Conservation (phyloP, 2,797 vertebrate species). For the Benthosema pterotum region DNA sequence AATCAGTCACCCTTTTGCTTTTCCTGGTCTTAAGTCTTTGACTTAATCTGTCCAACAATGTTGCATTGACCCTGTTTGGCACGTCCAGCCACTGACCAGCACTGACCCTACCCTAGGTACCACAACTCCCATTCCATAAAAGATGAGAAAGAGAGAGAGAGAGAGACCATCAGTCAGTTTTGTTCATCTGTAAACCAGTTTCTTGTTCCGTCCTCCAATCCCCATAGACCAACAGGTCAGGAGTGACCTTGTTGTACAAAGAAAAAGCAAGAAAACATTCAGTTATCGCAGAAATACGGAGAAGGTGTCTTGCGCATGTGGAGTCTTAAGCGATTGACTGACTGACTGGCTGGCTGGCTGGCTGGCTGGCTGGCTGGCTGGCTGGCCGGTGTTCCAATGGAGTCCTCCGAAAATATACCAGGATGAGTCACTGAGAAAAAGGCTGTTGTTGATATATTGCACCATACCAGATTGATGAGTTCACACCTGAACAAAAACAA, state of each 20-base stretch:
- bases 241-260: constrained; percentile 21
- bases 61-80: constrained; percentile 30
- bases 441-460: constrained; percentile 73
- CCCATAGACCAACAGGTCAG: constrained; percentile 23
- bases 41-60: constrained; percentile 18
- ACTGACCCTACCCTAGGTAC: constrained; percentile 1
- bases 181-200: constrained; percentile 43
- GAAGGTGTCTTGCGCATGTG: constrained; percentile 38
- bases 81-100: constrained; percentile 6
- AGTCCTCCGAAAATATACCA: constrained; percentile 39
- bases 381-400: constrained; percentile 16
- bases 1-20: constrained; percentile 22
- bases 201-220: constrained; percentile 38
- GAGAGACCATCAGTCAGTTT: constrained; percentile 40
- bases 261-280: constrained; percentile 13
- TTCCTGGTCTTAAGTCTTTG: constrained; percentile 18
- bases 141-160: neutral
- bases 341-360: no score
- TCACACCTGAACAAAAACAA: constrained; percentile 37
- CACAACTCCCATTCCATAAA: constrained; percentile 19
- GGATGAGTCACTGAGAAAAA: constrained; percentile 39
- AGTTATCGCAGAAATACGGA: constrained; percentile 39
- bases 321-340: no score
- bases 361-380: no score
- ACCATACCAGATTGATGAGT: constrained; percentile 60